phyloP scores from a whole-genome alignment of 2,888 invertebrate genomes.

The Notocelia uddmanniana region DNA sequence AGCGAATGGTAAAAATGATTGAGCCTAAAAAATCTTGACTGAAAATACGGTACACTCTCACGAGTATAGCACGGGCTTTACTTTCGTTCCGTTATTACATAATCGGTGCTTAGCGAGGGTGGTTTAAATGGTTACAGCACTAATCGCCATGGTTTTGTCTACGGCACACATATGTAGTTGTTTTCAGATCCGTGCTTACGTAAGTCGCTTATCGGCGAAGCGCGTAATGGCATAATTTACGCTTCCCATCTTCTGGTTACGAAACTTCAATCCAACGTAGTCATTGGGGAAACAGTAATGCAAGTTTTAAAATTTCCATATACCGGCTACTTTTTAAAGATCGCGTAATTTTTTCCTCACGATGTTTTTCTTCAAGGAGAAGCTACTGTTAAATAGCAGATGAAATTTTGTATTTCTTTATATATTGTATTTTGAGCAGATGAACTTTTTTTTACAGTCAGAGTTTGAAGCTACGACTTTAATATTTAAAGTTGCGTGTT shows the following conservation, averaged over 20 bases:
- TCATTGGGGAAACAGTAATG: slow-evolving; percentile 15
- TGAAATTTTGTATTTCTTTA: too few relatives aligned
- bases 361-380: too few relatives aligned
- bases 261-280: slow-evolving; percentile 34
- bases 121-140: not conserved
- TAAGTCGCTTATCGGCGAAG: slow-evolving; percentile 42
- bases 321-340: not conserved
- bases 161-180: slow-evolving; percentile 19
- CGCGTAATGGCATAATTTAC: slow-evolving; percentile 45
- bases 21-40: too few relatives aligned
- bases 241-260: slow-evolving; percentile 31
- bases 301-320: not conserved
- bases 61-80: not conserved
- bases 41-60: not conserved
- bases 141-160: not conserved
- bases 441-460: too few relatives aligned
- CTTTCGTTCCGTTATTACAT: not conserved
- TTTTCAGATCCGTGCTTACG: slow-evolving; percentile 23
- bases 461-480: too few relatives aligned
- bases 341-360: too few relatives aligned
- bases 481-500: too few relatives aligned
- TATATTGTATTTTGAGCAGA: too few relatives aligned
- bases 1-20: too few relatives aligned
- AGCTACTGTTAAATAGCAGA: too few relatives aligned
- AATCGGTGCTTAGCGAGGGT: not conserved